Conservation (phyloP, 2,113 vertebrate genomes). For the Fulmarus glacialis region DNA sequence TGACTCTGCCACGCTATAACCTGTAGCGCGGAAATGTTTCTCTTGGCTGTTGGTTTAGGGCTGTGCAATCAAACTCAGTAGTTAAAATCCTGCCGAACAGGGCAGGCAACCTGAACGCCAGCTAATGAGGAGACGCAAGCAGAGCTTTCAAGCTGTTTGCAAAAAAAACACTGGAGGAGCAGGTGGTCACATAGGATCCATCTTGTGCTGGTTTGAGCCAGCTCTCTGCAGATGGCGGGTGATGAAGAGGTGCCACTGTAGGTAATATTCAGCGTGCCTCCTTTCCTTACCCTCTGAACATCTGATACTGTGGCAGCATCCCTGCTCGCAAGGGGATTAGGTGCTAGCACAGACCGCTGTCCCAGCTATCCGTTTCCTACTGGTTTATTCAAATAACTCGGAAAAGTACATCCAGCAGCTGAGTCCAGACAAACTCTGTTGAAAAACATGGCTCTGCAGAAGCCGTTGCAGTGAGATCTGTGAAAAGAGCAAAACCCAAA, state of each 20-base stretch:
- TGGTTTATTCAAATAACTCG: slow-evolving; percentile 19
- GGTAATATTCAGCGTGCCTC: not conserved
- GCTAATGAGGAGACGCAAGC: not conserved
- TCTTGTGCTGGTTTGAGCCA: not conserved
- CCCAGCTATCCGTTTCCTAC: not conserved
- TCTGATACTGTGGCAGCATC: not conserved
- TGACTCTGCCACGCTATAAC: not conserved
- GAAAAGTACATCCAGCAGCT: slow-evolving; percentile 51
- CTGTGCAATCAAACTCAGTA: not conserved
- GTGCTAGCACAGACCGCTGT: not conserved
- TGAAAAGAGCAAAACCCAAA: not conserved
- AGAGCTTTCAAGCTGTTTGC: not conserved
- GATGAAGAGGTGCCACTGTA: not conserved
- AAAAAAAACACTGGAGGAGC: not conserved
- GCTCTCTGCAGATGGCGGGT: not conserved
- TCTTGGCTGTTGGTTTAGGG: not conserved
- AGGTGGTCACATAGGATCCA: not conserved
- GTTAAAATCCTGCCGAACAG: not conserved
- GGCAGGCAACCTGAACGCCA: not conserved
- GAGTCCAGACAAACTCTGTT: not conserved
- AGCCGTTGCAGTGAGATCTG: not conserved
- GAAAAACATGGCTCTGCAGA: not conserved
- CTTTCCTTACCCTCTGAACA: not conserved
- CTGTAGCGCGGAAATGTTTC: not conserved
- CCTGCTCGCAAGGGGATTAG: slow-evolving; percentile 18